Evolutionary conservation across 1,140 invertebrate species (phyloP), one percentile per base, ranked within the genome.

Genomic region (Drosophila yakuba): DNA sequence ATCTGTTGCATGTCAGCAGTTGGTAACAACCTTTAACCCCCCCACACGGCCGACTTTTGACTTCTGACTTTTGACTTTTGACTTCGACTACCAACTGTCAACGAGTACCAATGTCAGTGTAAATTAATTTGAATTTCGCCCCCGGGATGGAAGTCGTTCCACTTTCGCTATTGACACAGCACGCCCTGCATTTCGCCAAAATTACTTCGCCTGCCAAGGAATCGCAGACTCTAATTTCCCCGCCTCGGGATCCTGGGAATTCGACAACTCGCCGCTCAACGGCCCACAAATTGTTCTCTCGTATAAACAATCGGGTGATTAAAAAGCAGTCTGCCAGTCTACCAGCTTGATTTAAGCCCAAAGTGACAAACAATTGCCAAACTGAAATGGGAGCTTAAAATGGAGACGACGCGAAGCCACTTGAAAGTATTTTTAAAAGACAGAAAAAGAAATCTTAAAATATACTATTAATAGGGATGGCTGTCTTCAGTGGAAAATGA

Each of bases 1-100:
- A 78, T 78, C 76, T 78, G 76, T 78, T 78, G 76, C 74, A 73
- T 78, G 76, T 78, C 76, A 78, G 66, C 74, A 61, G 74, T 61
- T 44, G 63, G 32, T 17, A 15, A 28, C 48, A 57, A 57, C 54
- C 60, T 35, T 15, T 57, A n/a, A 41, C 55, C 60, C 5, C 20
- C 15, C 28, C 20, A 11, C 28, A 36, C 41, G n/a, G 14, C 41
- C 55, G 41, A 28, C 25, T 15, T 20, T 20, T 20, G 20, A 20
- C 20, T 20, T 20, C 2, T 20, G 20, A 20, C 20, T 20, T 20
- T 2, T 20, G 41, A 28, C 25, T 15, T n/a, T 10, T 32, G 32
- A 32, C 8, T 6, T 6, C 45, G 44, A 23, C 44, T 25, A 12
- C 52, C 50, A n/a, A 20, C 57, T 47, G n/a, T 32, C 32, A 10